These are phyloP conservation scores for Danionella cerebrum DNA, from an alignment of 2,113 vertebrate genomes.

Conservation along the genomic window DNA sequence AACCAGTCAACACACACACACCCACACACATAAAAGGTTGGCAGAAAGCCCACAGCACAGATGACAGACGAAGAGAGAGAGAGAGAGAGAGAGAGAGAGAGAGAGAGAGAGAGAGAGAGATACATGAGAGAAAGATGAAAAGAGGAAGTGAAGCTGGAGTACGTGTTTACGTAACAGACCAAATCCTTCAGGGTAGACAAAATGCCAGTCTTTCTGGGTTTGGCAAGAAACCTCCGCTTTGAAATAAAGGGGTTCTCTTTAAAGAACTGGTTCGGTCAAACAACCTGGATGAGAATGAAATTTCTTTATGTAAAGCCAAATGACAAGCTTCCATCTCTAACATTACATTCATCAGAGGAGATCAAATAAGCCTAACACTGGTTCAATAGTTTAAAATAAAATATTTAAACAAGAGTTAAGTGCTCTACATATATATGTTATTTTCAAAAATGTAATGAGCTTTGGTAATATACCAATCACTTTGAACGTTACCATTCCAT, in stretches of 20 bases:
- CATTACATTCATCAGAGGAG: too few relatives aligned
- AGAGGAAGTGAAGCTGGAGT: slow-evolving; percentile 6
- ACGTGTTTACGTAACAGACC: slow-evolving; percentile 35
- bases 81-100: background rate
- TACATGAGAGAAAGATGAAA: slow-evolving; percentile 12
- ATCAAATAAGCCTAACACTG: too few relatives aligned
- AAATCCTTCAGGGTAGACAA: slow-evolving; percentile 32
- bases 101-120: background rate
- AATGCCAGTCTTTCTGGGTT: slow-evolving; percentile 16
- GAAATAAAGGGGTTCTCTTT: background rate
- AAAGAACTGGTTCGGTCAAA: background rate
- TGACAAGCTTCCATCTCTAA: too few relatives aligned
- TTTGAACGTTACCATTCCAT: too few relatives aligned
- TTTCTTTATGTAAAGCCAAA: too few relatives aligned
- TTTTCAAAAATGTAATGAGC: too few relatives aligned
- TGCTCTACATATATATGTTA: too few relatives aligned
- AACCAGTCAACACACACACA: background rate
- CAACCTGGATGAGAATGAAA: too few relatives aligned
- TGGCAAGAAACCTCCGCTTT: background rate
- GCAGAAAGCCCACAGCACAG: background rate
- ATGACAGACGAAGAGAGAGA: background rate
- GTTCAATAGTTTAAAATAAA: too few relatives aligned
- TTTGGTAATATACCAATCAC: too few relatives aligned
- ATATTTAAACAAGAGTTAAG: too few relatives aligned
- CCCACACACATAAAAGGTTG: background rate